Evolutionary conservation across 2,797 vertebrate species (phyloP), one percentile per base, ranked within the genome.

Genomic region (Pseudochromis fuscus): DNA sequence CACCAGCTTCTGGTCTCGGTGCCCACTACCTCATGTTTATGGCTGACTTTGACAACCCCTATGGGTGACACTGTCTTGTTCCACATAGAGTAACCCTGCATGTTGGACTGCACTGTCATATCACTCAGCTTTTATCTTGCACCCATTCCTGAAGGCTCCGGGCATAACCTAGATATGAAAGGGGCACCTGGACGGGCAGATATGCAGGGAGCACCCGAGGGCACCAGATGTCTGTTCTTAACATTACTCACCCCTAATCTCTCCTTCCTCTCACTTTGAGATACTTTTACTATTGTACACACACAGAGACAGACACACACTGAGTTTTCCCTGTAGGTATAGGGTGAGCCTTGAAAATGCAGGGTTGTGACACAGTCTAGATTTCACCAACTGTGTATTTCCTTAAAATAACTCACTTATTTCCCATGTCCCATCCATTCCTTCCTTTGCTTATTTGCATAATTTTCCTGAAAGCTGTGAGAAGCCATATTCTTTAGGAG

Each of bases 91-190:
- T 59, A 64, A 71, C 55, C 58, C 38, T 7, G 0, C 51, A 51
- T 61, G 70, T 71, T 30, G 30, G 56, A 71, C 74, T 58, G 15
- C 53, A 44, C 60, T 56, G 60, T 68, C 61, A 23, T 38, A 84
- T 66, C 18, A 2, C 61, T 48, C 42, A 38, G 40, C 62, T 77
- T 83, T 85, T 77, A 81, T 75, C 85, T 75, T 63, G 69, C 16
- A 62, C 55, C 12, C 2, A 7, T 30, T 55, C 46, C 75, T 66
- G 49, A 64, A 72, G 62, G 52, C 79, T n/a, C 31, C 5, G 42
- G 52, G 72, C 62, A 16, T 52, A 75, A 81, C 83, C 73, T 27
- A 80, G 80, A 89, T 87, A 89, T 75, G 73, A 74, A 68, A 58
- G 35, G 37, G 31, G 58, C 46, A 66, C 21, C 74, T 1, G 10